Percentiles rank a stretch among this genome's conserved stretches.
phyloP scores from a whole-genome alignment of 1,140 invertebrate species.

The Acarapis woodi region DNA sequence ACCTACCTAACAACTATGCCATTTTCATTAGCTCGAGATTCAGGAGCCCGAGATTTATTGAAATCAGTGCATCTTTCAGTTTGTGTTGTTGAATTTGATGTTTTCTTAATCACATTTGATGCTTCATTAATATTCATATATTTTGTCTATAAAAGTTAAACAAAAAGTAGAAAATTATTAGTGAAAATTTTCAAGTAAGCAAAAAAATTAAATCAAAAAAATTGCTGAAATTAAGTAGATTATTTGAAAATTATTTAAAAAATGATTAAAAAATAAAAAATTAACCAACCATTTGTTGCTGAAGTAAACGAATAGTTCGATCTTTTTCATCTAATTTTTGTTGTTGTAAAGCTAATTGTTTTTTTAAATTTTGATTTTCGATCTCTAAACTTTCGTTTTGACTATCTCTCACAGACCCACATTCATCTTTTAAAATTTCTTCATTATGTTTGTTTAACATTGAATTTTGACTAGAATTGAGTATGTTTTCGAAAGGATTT shows the following conservation, averaged over 20 bases:
- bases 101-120: neutral
- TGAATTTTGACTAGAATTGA: neutral
- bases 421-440: neutral
- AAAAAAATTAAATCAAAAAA: neutral
- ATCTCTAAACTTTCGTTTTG: conserved; percentile 23
- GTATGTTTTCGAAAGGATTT: conserved; percentile 39
- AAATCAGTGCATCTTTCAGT: neutral
- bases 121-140: neutral
- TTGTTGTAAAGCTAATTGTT: conserved; percentile 21
- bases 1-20: neutral
- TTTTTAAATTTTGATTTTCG: conserved; percentile 38
- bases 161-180: neutral
- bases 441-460: neutral
- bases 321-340: conserved; percentile 37
- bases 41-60: neutral
- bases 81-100: neutral
- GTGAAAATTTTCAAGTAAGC: neutral
- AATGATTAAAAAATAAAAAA: no score
- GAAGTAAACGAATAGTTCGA: conserved; percentile 30
- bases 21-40: neutral
- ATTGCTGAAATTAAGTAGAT: no score
- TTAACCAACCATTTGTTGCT: conserved; percentile 25
- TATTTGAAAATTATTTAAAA: no score
- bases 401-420: neutral
- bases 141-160: neutral